phyloP scores from a whole-genome alignment of 2,888 invertebrate genomes.

The Xestobium rufovillosum region DNA sequence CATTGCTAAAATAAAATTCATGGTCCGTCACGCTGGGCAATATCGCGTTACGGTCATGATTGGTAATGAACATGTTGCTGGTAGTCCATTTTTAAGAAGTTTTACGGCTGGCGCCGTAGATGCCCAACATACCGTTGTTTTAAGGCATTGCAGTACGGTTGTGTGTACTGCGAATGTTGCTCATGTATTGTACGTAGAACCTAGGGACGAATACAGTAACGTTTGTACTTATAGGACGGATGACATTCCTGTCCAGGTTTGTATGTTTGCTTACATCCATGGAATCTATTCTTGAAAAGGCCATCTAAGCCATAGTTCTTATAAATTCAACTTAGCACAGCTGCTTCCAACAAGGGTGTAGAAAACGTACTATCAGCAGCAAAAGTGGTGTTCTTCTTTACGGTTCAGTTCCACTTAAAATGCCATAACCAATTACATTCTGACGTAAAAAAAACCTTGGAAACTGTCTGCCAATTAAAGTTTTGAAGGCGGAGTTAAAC shows the following conservation, averaged over 20 bases:
- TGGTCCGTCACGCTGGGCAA: constrained; percentile 82
- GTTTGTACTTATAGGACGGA: constrained; percentile 58
- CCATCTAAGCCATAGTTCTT: no score
- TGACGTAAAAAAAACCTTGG: no score
- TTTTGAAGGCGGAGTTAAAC: no score
- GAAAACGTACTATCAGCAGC: no score
- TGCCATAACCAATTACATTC: no score
- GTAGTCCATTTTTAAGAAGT: constrained; percentile 77
- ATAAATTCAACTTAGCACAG: no score
- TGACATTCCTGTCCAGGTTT: constrained; percentile 54
- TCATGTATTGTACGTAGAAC: constrained; percentile 75
- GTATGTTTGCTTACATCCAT: constrained; percentile 7
- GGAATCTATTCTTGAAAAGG: no score
- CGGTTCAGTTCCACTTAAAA: no score
- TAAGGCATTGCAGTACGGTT: constrained; percentile 75
- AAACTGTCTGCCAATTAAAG: no score
- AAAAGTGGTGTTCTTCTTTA: no score
- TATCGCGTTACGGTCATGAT: constrained; percentile 82
- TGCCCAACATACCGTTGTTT: constrained; percentile 75
- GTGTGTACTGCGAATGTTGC: constrained; percentile 72
- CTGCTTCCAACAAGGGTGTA: no score
- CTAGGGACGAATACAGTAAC: constrained; percentile 88
- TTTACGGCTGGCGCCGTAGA: constrained; percentile 80
- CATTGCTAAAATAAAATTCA: constrained; percentile 83
- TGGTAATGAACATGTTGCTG: constrained; percentile 70